A percentile compares a stretch with the other conserved stretches of the same genome.
These are phyloP conservation scores for Rhabditoides inermis DNA, from an alignment of 2,888 invertebrate genomes.

Conservation along the genomic window DNA sequence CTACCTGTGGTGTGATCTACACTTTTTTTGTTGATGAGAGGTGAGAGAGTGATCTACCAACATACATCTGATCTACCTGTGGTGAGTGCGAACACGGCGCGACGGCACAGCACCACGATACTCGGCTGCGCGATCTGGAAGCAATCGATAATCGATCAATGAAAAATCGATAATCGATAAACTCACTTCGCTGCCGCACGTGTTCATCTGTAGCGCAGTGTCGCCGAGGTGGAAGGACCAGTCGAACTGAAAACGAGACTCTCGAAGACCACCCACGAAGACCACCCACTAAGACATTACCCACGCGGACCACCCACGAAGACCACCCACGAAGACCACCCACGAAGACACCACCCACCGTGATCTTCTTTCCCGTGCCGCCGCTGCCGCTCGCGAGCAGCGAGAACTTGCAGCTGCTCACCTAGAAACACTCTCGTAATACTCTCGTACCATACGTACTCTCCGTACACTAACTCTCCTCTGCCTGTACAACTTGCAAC, in stretches of 20 bases:
- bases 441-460: too few relatives aligned
- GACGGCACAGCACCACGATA: constrained; percentile 23
- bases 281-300: too few relatives aligned
- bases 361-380: constrained; percentile 17
- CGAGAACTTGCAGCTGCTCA: constrained; percentile 21
- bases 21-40: too few relatives aligned
- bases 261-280: too few relatives aligned
- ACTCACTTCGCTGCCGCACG: too few relatives aligned
- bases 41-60: background rate
- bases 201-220: constrained; percentile 17
- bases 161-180: too few relatives aligned
- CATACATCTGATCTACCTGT: constrained; percentile 8
- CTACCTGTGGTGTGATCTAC: constrained; percentile 19
- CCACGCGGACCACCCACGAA: too few relatives aligned
- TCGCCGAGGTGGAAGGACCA: constrained; percentile 28
- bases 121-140: constrained; percentile 7
- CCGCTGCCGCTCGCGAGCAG: constrained; percentile 12
- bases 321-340: background rate
- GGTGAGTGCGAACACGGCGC: constrained; percentile 16
- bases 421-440: too few relatives aligned
- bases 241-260: constrained; percentile 27
- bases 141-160: constrained; percentile 7
- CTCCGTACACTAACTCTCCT: too few relatives aligned
- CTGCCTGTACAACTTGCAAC: too few relatives aligned
- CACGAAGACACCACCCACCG: constrained; percentile 8